Base-by-base conservation (phyloP, 2,113 vertebrate species). In the Phainopepla nitens region DNA sequence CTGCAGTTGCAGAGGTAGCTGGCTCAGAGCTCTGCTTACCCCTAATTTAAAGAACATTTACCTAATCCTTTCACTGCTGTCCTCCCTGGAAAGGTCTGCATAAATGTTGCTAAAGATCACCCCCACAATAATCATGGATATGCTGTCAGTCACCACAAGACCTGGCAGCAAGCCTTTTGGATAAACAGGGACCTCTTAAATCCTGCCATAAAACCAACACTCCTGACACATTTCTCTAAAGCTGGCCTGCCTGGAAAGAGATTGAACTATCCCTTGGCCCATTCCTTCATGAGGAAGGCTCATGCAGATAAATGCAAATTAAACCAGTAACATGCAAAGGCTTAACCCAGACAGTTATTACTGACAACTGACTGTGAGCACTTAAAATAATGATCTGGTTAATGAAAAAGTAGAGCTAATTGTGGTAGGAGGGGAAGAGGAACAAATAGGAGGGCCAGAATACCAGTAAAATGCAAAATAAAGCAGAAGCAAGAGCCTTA, bases 381-480 rank as follows among this genome's bases (percentile, higher is more conserved):
- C 64, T 90, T 88, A 77, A 73, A 87, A 82, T 73, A 84, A 94
- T 28, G 22, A 76, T 51, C 79, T 81, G 12, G 45, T 90, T 95
- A 96, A 96, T 65, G 70, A 87, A 88, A 92, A 89, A 44, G 60
- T 70, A 83, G 56, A 88, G n/a, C 25, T 94, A 90, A 91, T 83
- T 80, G 71, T 92, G 68, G 78, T 92, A 91, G 68, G 79, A 93
- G 58, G 44, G 51, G 51, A 82, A 90, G 44, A 89, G 41, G 51
- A 96, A 77, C 33, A 90, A 90, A 86, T 33, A 82, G 64, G 78
- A 94, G 81, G 31, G 69, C 89, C 11, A 54, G 60, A 90, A 91
- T 80, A 97, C 90, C 53, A 81, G 57, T 84, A 82, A 93, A 75
- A 84, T 56, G 79, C 87, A 82, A 93, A 94, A 95, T 58, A 87